These are phyloP conservation scores for Leptobrachium leishanense DNA, from an alignment of 2,113 vertebrate species.

Conservation along the genomic window DNA sequence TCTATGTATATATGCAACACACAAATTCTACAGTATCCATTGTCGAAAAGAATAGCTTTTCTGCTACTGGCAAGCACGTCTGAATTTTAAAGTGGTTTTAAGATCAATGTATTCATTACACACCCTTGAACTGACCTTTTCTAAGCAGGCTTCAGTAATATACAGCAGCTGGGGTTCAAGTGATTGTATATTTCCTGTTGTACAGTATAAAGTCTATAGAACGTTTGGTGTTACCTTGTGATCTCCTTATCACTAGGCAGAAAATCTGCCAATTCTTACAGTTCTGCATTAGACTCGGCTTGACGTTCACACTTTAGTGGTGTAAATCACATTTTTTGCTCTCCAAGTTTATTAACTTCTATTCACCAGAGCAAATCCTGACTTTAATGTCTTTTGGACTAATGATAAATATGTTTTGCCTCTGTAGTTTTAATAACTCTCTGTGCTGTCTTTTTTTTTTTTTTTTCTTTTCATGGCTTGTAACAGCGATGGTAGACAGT, in stretches of 20 bases:
- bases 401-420: slow-evolving; percentile 24
- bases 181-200: too few species aligned
- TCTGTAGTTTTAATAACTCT: slow-evolving; percentile 29
- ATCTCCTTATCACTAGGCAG: background rate
- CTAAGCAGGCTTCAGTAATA: too few species aligned
- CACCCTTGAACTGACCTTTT: too few species aligned
- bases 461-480: background rate
- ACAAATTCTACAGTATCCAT: too few species aligned
- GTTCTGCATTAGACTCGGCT: background rate
- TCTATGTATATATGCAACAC: too few species aligned
- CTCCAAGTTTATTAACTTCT: slow-evolving; percentile 19
- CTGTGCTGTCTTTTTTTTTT: background rate
- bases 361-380: slow-evolving; percentile 17
- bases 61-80: too few species aligned
- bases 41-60: too few species aligned
- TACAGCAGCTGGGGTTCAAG: too few species aligned
- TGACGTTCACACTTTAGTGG: background rate
- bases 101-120: too few species aligned
- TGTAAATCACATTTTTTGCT: slow-evolving; percentile 3
- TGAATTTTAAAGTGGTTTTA: too few species aligned
- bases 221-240: background rate
- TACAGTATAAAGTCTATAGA: too few species aligned
- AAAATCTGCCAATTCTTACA: slow-evolving; percentile 14
- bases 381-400: slow-evolving; percentile 7
- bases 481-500: slow-evolving; percentile 27